Evolutionary conservation across 2,113 vertebrate genomes (phyloP).

Genomic region (Cephalopholis sonnerati): DNA sequence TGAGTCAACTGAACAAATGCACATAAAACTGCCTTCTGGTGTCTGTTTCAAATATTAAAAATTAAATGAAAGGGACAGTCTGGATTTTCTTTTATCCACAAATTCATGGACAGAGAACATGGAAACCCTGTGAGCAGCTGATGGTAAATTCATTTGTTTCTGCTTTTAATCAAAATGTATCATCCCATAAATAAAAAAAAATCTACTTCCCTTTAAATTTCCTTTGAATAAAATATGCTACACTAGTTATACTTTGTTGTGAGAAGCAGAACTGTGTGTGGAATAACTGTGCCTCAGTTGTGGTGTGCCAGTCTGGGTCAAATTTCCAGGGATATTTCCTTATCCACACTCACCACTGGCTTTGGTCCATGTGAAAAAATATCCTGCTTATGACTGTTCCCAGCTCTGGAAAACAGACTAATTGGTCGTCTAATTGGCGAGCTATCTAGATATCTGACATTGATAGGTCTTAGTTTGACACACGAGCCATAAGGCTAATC

Average conservation of each 20-base stretch:
- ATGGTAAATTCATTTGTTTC: not conserved
- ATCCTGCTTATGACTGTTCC: slow-evolving; percentile 11
- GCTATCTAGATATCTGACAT: slow-evolving; percentile 38
- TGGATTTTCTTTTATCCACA: slow-evolving; percentile 7
- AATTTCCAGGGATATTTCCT: slow-evolving; percentile 27
- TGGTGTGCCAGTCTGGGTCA: slow-evolving; percentile 17
- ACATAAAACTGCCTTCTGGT: not conserved
- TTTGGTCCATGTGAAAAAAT: slow-evolving; percentile 28
- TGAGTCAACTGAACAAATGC: not conserved
- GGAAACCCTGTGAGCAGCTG: not conserved
- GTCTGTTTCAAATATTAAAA: not conserved
- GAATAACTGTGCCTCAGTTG: slow-evolving; percentile 13
- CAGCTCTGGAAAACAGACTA: slow-evolving; percentile 33
- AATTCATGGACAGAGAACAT: not conserved
- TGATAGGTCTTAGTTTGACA: slow-evolving; percentile 29
- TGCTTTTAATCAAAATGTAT: not conserved
- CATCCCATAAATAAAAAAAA: not conserved
- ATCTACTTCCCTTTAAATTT: not conserved
- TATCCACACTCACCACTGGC: slow-evolving; percentile 18
- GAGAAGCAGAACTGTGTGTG: slow-evolving; percentile 2
- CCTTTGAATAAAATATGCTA: not conserved
- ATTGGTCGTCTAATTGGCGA: slow-evolving; percentile 46
- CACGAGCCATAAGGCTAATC: slow-evolving; percentile 50
- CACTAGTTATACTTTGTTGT: slow-evolving; percentile 7
- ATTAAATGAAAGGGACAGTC: not conserved